Conservation (phyloP, 2,113 vertebrate genomes). For the Tringa solitaria region DNA sequence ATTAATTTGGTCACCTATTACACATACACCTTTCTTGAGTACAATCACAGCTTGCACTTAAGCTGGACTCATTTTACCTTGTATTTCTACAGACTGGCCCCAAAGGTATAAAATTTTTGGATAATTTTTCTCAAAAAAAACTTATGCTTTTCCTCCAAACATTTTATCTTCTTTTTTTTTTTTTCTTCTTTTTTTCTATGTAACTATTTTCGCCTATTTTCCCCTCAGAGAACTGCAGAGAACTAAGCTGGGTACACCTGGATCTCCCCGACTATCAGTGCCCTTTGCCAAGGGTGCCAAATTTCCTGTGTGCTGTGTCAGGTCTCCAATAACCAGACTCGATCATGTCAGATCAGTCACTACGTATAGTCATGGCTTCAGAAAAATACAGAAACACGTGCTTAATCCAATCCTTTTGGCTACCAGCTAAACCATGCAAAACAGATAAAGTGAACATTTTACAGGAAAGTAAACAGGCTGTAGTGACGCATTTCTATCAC, state of each 20-base stretch:
- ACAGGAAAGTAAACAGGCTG: neutral
- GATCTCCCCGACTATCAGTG: accelerated
- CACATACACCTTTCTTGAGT: neutral
- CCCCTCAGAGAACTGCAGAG: neutral
- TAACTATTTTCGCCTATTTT: neutral
- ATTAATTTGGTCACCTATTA: neutral
- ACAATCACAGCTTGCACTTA: neutral
- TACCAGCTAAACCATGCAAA: neutral
- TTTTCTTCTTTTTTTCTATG: neutral
- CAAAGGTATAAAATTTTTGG: neutral
- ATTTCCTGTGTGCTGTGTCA: neutral
- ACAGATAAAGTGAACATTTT: neutral
- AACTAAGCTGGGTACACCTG: neutral
- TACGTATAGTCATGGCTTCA: neutral
- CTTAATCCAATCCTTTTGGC: neutral
- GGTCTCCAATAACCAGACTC: neutral
- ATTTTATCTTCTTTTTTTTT: neutral
- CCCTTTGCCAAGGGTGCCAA: neutral
- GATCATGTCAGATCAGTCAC: neutral
- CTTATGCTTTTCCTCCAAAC: neutral
- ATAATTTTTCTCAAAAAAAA: neutral
- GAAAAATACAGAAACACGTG: neutral
- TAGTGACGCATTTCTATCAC: neutral
- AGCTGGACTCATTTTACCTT: neutral
- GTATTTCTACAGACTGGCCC: neutral